Percentiles rank a stretch among this genome's conserved stretches.
phyloP scores from a whole-genome alignment of 2,797 vertebrate genomes.

The Coregonus ussuriensis region DNA sequence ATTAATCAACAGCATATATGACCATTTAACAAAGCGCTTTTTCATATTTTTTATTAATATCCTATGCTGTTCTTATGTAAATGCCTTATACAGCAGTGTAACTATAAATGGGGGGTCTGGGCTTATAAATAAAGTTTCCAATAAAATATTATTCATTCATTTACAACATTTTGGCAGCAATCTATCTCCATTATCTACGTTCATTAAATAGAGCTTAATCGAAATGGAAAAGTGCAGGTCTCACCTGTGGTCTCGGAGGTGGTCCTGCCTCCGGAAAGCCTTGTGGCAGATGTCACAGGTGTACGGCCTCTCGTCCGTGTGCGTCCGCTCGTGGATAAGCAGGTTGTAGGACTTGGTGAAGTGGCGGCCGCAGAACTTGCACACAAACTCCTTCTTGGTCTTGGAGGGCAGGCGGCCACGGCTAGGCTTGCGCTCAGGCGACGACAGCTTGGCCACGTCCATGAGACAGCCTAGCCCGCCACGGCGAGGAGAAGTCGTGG shows the following conservation, averaged over 20 bases:
- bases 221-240: not conserved
- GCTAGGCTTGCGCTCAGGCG: conserved; percentile 89
- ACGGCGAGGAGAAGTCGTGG: conserved; percentile 4
- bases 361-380: conserved; percentile 91
- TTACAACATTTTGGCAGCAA: not conserved
- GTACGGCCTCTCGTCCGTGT: conserved; percentile 88
- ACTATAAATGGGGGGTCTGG: too few relatives aligned
- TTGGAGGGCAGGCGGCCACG: conserved; percentile 87
- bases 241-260: conserved; percentile 89
- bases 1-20: too few relatives aligned
- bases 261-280: conserved; percentile 90
- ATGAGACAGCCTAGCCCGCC: conserved; percentile 81
- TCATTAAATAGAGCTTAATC: not conserved
- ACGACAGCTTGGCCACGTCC: conserved; percentile 87
- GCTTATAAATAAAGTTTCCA: not conserved
- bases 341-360: conserved; percentile 93
- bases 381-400: conserved; percentile 93
- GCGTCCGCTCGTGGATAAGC: conserved; percentile 88
- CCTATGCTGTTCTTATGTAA: too few relatives aligned
- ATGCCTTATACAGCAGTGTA: too few relatives aligned
- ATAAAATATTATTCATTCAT: not conserved
- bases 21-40: too few relatives aligned
- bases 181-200: not conserved
- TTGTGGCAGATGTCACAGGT: conserved; percentile 93
- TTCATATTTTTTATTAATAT: too few relatives aligned